phyloP scores from a whole-genome alignment of 2,797 vertebrate genomes.

The Sebastes hopkinsi region DNA sequence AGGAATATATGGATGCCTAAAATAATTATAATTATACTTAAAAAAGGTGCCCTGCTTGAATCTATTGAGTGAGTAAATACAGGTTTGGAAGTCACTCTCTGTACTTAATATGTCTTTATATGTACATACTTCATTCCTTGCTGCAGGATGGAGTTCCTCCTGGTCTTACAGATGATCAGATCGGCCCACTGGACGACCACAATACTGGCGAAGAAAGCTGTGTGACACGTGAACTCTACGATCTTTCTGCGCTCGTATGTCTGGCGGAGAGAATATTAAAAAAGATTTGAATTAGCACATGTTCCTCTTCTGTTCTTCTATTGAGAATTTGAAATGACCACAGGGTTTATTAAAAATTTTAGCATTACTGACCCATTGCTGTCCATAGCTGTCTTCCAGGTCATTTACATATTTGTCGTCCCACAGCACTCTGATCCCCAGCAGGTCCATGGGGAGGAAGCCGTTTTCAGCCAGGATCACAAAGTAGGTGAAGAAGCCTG shows the following conservation, averaged over 20 bases:
- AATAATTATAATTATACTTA: no score
- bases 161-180: slow-evolving; percentile 97
- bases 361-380: slow-evolving; percentile 91
- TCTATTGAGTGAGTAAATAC: neutral
- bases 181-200: slow-evolving; percentile 98
- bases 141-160: slow-evolving; percentile 95
- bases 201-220: slow-evolving; percentile 95
- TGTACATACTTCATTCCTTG: slow-evolving; percentile 95
- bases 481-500: slow-evolving; percentile 97
- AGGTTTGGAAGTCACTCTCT: neutral
- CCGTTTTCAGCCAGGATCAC: slow-evolving; percentile 98
- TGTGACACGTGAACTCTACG: slow-evolving; percentile 97
- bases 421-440: slow-evolving; percentile 90
- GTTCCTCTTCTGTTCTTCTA: neutral
- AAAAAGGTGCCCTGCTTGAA: neutral
- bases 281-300: neutral
- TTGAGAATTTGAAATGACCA: neutral
- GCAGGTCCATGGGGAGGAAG: slow-evolving; percentile 88
- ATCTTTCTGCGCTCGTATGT: slow-evolving; percentile 96
- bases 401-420: slow-evolving; percentile 91
- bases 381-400: slow-evolving; percentile 97
- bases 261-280: slow-evolving; percentile 61
- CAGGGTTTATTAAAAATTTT: accelerated
- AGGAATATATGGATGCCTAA: no score
- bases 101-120: neutral